These are phyloP conservation scores for Menura novaehollandiae DNA, from an alignment of 2,113 vertebrate genomes.

Conservation along the genomic window DNA sequence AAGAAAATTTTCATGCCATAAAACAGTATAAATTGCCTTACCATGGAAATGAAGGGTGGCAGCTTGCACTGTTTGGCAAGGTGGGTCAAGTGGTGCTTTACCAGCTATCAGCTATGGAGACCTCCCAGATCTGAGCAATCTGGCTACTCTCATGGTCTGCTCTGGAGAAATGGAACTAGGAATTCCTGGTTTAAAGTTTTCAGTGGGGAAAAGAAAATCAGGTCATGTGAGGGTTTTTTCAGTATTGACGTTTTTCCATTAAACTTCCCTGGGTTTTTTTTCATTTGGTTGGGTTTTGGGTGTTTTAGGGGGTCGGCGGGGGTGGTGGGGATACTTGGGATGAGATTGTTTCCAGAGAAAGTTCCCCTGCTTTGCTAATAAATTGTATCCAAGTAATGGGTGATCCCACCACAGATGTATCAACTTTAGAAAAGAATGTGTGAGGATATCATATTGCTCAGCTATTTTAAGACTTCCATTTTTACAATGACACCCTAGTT, in stretches of 20 bases:
- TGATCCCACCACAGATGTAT: slow-evolving; percentile 21
- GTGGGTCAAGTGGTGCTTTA: rapidly evolving
- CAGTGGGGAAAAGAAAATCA: background rate
- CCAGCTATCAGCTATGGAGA: background rate
- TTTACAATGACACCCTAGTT: slow-evolving; percentile 48
- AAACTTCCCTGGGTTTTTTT: background rate
- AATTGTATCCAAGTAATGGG: background rate
- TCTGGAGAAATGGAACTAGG: background rate
- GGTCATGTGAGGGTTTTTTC: background rate
- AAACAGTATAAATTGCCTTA: background rate
- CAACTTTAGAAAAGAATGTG: slow-evolving; percentile 32
- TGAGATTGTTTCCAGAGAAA: background rate
- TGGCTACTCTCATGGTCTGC: background rate
- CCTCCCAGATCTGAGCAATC: background rate
- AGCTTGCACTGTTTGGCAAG: background rate
- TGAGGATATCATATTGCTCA: slow-evolving; percentile 11
- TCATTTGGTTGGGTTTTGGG: background rate
- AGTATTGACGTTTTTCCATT: background rate
- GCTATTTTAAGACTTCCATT: slow-evolving; percentile 53
- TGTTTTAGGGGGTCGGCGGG: rapidly evolving
- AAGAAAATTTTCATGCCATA: background rate
- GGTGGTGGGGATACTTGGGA: rapidly evolving
- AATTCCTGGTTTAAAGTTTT: background rate
- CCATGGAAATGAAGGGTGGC: background rate
- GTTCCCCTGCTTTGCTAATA: background rate